Evolutionary conservation across 1,140 invertebrate genomes (phyloP), one percentile per base, ranked within the genome.

Genomic region (Sinonovacula constricta): DNA sequence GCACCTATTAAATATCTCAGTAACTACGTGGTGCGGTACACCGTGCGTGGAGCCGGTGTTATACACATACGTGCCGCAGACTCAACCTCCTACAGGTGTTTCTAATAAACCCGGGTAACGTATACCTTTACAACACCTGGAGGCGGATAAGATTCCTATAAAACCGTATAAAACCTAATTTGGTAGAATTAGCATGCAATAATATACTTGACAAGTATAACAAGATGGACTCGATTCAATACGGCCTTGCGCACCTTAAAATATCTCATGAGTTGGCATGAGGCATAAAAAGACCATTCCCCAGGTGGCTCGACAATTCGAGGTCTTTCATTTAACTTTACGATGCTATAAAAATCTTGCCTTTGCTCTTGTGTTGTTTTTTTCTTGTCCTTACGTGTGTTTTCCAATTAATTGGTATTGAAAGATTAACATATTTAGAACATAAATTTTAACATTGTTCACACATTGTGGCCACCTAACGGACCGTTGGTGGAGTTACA

Each of bases 141-240:
- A 7, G 18, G 7, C 18, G 39, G 39, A 45, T 45, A 10, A 18
- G 18, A 45, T 45, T 45, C 39, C 39, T 45, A 45, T 45, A 45
- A 45, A 45, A 45, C 39, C 39, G 18, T 10, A 45, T 45, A 45
- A 45, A 45, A 45, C 7, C 39, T 45, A 45, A 45, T 45, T 45
- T 45, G 39, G 39, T 45, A 45, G 39, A 45, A 45, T 45, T 45
- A 45, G 39, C 39, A 45, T 45, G 39, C 39, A 45, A 45, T 45
- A 45, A 45, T 45, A 45, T 45, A 45, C 39, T 45, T 45, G 39
- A 18, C 39, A 45, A 45, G 7, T 45, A 10, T 45, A 45, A 45
- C 39, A 45, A 45, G 39, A 7, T 45, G 39, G 39, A 45, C 39
- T 45, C 39, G 18, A 10, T 7, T 7, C 18, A 10, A 10, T 45